Conservation (phyloP, 1,140 invertebrate species). For the Leptoteleia sp. region DNA sequence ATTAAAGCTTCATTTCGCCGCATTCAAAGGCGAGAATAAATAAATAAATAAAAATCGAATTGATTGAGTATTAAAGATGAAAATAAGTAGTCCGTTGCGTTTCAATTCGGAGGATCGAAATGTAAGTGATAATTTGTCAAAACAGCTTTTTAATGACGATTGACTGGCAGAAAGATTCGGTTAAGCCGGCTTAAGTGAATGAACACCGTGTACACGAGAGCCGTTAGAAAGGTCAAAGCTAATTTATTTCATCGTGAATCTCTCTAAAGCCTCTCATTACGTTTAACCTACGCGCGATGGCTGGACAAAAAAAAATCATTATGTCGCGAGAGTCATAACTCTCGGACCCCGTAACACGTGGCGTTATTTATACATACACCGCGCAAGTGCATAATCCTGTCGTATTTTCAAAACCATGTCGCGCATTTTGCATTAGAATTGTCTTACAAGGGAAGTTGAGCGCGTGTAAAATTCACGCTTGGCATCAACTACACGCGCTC, state of each 20-base stretch:
- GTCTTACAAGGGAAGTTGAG: constrained; percentile 11
- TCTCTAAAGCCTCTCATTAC: constrained; percentile 68
- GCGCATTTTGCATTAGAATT: constrained; percentile 16
- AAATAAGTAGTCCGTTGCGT: no score
- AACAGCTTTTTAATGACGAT: constrained; percentile 37
- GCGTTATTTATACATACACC: constrained; percentile 17
- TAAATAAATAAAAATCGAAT: no score
- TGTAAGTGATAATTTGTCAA: constrained; percentile 31
- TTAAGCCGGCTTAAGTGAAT: constrained; percentile 52
- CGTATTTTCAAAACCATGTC: constrained; percentile 44
- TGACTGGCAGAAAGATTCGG: constrained; percentile 29
- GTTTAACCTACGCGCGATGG: constrained; percentile 59
- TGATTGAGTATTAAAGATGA: no score
- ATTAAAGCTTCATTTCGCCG: no score
- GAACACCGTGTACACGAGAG: constrained; percentile 64
- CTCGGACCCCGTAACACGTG: constrained; percentile 23
- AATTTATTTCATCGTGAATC: constrained; percentile 71
- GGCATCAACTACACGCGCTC: no score
- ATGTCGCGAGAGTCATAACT: constrained; percentile 53
- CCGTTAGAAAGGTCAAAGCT: constrained; percentile 70
- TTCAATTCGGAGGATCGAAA: not conserved
- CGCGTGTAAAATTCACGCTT: not conserved
- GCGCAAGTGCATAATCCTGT: constrained; percentile 36
- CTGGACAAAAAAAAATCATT: constrained; percentile 44
- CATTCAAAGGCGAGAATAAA: no score